These are phyloP conservation scores for Pegea sp. DNA, from an alignment of 23 tunicate species.

Conservation along the genomic window DNA sequence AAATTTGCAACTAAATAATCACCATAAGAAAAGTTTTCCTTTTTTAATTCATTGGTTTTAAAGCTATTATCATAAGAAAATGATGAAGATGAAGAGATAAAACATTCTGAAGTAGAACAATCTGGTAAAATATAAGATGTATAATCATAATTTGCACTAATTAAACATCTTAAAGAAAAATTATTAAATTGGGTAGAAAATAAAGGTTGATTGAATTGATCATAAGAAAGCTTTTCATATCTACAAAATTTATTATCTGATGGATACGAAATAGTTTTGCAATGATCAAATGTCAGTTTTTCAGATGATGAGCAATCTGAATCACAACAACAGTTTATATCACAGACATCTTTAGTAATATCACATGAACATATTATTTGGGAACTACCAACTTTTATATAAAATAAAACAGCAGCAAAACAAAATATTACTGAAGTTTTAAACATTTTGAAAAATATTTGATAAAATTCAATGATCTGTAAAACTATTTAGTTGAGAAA, in stretches of 20 bases:
- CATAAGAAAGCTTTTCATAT: background rate
- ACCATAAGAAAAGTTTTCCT: too few species aligned
- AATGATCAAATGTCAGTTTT: constrained; percentile 12
- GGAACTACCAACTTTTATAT: too few species aligned
- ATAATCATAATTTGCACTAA: background rate
- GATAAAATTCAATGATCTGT: too few species aligned
- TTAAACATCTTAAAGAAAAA: background rate
- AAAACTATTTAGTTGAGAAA: too few species aligned
- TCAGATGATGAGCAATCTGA: constrained; percentile 24
- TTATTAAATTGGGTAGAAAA: too few species aligned
- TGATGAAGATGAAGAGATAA: background rate
- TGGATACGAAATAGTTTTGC: constrained; percentile 6
- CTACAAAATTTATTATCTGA: background rate
- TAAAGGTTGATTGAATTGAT: background rate
- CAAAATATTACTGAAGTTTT: too few species aligned
- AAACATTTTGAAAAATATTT: too few species aligned
- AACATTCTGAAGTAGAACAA: background rate
- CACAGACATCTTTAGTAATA: constrained; percentile 15
- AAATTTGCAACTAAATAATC: background rate
- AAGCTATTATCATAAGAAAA: background rate
- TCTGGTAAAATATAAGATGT: background rate
- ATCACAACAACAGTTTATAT: constrained; percentile 86
- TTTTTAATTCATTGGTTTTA: too few species aligned
- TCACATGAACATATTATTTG: constrained; percentile 34
- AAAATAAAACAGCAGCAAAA: too few species aligned